Evolutionary conservation across 2,113 vertebrate species (phyloP).

Genomic region (Otolemur garnettii): DNA sequence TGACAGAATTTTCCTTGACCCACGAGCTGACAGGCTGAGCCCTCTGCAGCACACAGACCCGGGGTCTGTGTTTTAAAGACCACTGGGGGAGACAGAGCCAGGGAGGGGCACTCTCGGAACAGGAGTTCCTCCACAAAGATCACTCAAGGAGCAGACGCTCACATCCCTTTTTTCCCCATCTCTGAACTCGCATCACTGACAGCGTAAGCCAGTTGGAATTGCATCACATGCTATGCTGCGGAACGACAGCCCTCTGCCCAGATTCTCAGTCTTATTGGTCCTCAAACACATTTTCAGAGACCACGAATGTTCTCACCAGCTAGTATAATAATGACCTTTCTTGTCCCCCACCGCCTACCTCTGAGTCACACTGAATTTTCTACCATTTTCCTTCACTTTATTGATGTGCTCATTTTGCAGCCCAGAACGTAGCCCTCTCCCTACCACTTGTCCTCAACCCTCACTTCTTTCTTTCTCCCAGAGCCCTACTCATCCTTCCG

Average conservation of each 20-base stretch:
- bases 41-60: neutral
- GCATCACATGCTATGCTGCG: neutral
- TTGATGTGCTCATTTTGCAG: neutral
- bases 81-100: neutral
- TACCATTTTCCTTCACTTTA: neutral
- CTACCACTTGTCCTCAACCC: neutral
- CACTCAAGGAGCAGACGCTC: neutral
- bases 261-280: conserved; percentile 35
- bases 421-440: neutral
- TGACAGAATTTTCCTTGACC: conserved; percentile 60
- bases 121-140: conserved; percentile 25
- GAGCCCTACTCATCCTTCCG: neutral
- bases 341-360: neutral
- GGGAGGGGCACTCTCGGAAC: neutral
- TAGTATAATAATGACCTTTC: neutral
- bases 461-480: neutral
- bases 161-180: neutral
- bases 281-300: neutral
- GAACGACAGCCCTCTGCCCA: neutral
- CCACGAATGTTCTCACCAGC: no score
- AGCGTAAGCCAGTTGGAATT: neutral
- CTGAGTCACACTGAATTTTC: conserved; percentile 39
- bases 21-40: conserved; percentile 5
- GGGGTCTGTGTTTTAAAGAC: conserved; percentile 47
- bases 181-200: conserved; percentile 33